phyloP scores from a whole-genome alignment of 2,113 vertebrate species.

The Pelecanus crispus region DNA sequence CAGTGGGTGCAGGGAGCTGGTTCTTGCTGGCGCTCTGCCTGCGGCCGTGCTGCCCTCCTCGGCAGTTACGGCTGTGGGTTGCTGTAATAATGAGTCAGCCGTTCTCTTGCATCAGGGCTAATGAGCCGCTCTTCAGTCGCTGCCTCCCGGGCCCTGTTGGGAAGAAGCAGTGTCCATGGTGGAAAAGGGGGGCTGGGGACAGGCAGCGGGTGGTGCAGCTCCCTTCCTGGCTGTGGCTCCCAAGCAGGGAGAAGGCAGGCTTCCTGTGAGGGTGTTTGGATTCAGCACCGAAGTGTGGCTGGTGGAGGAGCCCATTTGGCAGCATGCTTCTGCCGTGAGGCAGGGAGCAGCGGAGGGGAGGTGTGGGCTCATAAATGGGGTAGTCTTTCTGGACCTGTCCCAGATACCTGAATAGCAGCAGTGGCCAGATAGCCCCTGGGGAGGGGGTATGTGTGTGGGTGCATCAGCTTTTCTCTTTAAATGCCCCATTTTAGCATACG shows the following conservation, averaged over 20 bases:
- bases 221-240: background rate
- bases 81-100: conserved; percentile 39
- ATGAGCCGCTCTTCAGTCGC: background rate
- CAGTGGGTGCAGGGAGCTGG: background rate
- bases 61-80: conserved; percentile 1
- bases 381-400: conserved; percentile 9
- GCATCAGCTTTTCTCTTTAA: background rate
- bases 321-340: rapidly evolving
- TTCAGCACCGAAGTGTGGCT: rapidly evolving
- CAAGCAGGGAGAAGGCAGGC: background rate
- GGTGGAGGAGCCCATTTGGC: background rate
- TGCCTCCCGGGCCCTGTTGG: background rate
- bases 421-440: background rate
- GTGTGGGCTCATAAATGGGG: background rate
- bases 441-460: background rate
- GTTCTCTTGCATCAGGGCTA: conserved; percentile 34
- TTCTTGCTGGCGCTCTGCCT: background rate
- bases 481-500: background rate
- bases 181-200: background rate
- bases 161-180: background rate
- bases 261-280: background rate
- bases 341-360: background rate
- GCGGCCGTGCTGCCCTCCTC: rapidly evolving
- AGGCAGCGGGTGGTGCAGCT: background rate
- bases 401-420: conserved; percentile 25